Evolutionary conservation across 2,888 invertebrate species (phyloP), one percentile per base, ranked within the genome.

Genomic region (Latrodectus hesperus): DNA sequence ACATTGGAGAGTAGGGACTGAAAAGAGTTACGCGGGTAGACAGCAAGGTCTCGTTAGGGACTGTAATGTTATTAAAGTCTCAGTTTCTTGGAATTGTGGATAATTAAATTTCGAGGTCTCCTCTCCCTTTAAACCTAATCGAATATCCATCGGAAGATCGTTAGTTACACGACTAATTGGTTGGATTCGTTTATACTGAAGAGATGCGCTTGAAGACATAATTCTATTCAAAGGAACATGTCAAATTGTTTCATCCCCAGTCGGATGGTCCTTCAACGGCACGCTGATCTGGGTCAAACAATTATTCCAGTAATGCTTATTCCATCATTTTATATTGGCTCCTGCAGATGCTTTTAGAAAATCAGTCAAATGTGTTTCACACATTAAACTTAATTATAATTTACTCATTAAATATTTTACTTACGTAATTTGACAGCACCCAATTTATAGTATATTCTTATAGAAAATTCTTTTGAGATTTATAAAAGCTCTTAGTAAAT

Each of bases 31-130:
- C 67, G 60, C 17, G 64, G 55, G 64, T 14, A 53, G 38, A 49
- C 55, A 64, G 71, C 49, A 60, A 79, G n/a, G 14, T 64, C 79
- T 72, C 79, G 49, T 67, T 73, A 67, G 67, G 10, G 53, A 26
- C 67, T 17, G 52, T 81, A 81, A 81, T 73, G 73, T 52, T 81
- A 73, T 73, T 81, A 73, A 81, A 73, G 73, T 65, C 73, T 73
- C 67, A 67, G 73, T 81, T 81, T 81, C 73, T 73, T 73, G 16
- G 73, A 73, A 73, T 73, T 53, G 73, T n/a, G 81, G 67, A 73
- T 73, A 73, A 81, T 81, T 81, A 73, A 81, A 81, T 81, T 73
- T 73, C 79, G 51, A 17, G 16, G 60, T 60, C 71, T 72, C 65
- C 22, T 60, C 52, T 16, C 22, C 49, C 52, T 16, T 60, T 52